These are phyloP conservation scores for Drosophila lacertosa DNA, from an alignment of 1,140 invertebrate species.

Conservation along the genomic window DNA sequence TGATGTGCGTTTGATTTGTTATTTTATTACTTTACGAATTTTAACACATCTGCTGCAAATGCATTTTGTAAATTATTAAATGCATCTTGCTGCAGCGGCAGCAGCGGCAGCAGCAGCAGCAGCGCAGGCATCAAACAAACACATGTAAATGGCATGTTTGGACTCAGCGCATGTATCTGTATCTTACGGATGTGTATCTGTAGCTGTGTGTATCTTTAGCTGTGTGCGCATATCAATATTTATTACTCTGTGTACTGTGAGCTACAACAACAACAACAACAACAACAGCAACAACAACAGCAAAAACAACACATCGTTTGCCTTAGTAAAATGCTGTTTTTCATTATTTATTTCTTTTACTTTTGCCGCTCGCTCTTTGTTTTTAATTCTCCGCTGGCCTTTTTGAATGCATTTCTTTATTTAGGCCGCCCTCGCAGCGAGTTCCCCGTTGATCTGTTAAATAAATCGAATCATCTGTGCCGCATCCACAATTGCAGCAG, in stretches of 20 bases:
- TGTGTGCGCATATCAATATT: slow-evolving; percentile 77
- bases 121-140: slow-evolving; percentile 48
- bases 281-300: slow-evolving; percentile 8
- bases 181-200: slow-evolving; percentile 28
- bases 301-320: slow-evolving; percentile 42
- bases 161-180: slow-evolving; percentile 15
- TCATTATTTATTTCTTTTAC: slow-evolving; percentile 73
- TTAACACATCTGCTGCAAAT: slow-evolving; percentile 84
- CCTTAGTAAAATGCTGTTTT: slow-evolving; percentile 73
- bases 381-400: slow-evolving; percentile 41
- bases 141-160: slow-evolving; percentile 75
- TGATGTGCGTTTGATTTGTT: slow-evolving; percentile 77
- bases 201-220: slow-evolving; percentile 11
- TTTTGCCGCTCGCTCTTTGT: slow-evolving; percentile 50
- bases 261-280: slow-evolving; percentile 25
- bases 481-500: slow-evolving; percentile 9
- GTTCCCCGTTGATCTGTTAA: slow-evolving; percentile 64
- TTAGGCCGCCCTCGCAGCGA: slow-evolving; percentile 69
- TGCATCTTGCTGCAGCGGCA: slow-evolving; percentile 57
- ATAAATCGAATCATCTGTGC: slow-evolving; percentile 67
- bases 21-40: slow-evolving; percentile 84
- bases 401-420: slow-evolving; percentile 80
- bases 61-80: slow-evolving; percentile 84
- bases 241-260: slow-evolving; percentile 70
- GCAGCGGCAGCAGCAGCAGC: background rate